Base-by-base conservation (phyloP, 2,113 vertebrate species). In the Carettochelys insculpta region DNA sequence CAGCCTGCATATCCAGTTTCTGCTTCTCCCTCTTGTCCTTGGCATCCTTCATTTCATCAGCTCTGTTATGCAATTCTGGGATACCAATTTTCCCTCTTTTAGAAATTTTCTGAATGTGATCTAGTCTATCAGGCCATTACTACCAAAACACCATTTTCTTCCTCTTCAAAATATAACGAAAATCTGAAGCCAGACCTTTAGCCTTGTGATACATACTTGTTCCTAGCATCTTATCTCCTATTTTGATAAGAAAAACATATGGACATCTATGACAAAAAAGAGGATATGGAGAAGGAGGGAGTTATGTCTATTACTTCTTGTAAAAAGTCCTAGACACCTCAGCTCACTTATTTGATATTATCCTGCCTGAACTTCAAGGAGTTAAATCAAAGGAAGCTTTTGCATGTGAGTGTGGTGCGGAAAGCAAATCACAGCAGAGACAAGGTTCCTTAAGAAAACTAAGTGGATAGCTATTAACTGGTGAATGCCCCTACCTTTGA, bases 381-480 rank as follows among this genome's bases (percentile, higher is more conserved):
- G 24, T 79, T 89, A 54, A 78, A 56, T 81, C 10, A 41, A 45
- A 27, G 14, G 4, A 17, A 34, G 11, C 5, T 2, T 0, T 1
- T 0, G 1, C n/a, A n/a, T n/a, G n/a, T n/a, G n/a, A n/a, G n/a
- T n/a, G n/a, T n/a, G n/a, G n/a, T n/a, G n/a, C n/a, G n/a, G n/a
- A n/a, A 85, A 51, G 31, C 6, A 61, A 61, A 16, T 2, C 27
- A 25, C 2, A 8, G 13, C 17, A 81, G 51, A 75, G n/a, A 12
- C 27, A 43, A 61, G 56, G 56, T 31, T 61, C 27, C 29, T 61
- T 61, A 58, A 90, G 31, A 43, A 43, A 29, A 68, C 31, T 41
- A 56, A 0, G 0, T 56, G 43, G 11, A n/a, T 41, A n/a, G 11
- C 3, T 71, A 2, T 8, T 2, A 19, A 45, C n/a, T 0, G 51